Base-by-base conservation (phyloP, 2,888 invertebrate species). In the Sarcophaga caerulescens region DNA sequence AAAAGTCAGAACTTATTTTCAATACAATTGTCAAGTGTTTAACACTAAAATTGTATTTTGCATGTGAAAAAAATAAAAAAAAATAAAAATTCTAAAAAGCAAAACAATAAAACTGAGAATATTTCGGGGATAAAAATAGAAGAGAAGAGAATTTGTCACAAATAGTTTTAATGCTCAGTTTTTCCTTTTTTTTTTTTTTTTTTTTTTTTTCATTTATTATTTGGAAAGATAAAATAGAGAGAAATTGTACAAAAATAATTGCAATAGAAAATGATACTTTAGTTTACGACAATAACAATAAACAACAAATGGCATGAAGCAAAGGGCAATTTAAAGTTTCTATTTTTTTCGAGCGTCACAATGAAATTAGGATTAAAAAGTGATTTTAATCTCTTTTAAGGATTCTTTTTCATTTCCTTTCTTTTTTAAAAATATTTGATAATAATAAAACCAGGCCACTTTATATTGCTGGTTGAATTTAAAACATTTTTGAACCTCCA, bases 1-100 rank as follows among this genome's bases (percentile, higher is more conserved):
- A 59, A 68, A 68, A 57, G 19, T 52, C 47, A 3, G 35, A 35
- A 59, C 25, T 70, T 65, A 57, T 70, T 65, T 65, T 65, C 60
- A 68, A 60, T 71, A 63, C 70, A 73, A 78, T 77, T 78, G 82
- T 68, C 65, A 73, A 83, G 66, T 78, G 52, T 68, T 83, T 60
- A 77, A 62, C 62, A 52, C 66, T 68, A 71, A 77, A 76, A 57
- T 23, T 44, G 47, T 21, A 21, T 63, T 63, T 81, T 63, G 69
- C 63, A 81, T 81, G 45, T 11, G 57, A 59, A 71, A 23, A 63
- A 59, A 21, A 23, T 1, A 62, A 10, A 23, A 68, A 14, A 47
- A 47, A 47, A 47, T 14, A 14, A 52, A 52, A 52, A 14, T 52
- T 35, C 35, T 10, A 35, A 35, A 35, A 35, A 35, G 35, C 1